phyloP scores from a whole-genome alignment of 2,888 invertebrate genomes.

The Cheilosia grossa region DNA sequence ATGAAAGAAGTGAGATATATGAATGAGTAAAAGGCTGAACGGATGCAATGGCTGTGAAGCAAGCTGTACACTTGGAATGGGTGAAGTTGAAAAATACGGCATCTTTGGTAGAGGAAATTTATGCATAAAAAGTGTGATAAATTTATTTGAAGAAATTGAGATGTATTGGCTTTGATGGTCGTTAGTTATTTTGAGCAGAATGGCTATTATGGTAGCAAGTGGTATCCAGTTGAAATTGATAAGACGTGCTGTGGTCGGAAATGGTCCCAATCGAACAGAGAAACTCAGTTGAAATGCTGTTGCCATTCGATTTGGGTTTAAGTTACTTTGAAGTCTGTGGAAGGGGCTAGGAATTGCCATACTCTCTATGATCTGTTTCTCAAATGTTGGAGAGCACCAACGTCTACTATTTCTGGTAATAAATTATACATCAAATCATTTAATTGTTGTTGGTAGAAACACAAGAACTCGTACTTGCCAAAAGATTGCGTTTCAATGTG shows the following conservation, averaged over 20 bases:
- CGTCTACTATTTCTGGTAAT: no score
- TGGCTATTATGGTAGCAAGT: constrained; percentile 4
- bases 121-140: constrained; percentile 38
- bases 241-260: not conserved
- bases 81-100: constrained; percentile 37
- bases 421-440: no score
- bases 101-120: constrained; percentile 29
- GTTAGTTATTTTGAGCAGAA: constrained; percentile 23
- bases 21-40: not conserved
- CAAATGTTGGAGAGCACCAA: no score
- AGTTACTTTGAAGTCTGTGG: no score
- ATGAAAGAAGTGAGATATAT: constrained; percentile 26
- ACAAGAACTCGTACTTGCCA: no score
- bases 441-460: no score
- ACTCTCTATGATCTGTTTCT: no score
- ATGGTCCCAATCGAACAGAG: constrained; percentile 7
- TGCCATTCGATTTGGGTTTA: no score
- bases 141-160: constrained; percentile 40
- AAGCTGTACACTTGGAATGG: constrained; percentile 43
- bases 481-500: no score
- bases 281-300: not conserved
- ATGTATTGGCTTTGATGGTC: constrained; percentile 18
- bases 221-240: not conserved
- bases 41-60: constrained; percentile 51
- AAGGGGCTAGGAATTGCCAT: no score